phyloP scores from a whole-genome alignment of 2,888 invertebrate species.

The Macaria liturata region DNA sequence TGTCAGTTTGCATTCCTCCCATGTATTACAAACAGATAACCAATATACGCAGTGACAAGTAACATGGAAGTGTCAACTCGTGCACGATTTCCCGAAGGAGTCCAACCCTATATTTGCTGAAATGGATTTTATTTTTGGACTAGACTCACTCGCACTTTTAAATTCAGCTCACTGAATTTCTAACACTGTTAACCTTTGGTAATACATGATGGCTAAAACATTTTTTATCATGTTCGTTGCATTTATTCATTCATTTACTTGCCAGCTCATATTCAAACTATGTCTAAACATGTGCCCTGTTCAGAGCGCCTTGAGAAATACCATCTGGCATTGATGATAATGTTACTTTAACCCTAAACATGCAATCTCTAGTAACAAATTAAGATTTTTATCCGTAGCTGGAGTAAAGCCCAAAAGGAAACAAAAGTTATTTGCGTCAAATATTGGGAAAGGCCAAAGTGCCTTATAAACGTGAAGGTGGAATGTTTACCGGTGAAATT shows the following conservation, averaged over 20 bases:
- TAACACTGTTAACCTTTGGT: too few relatives aligned
- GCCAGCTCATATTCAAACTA: too few relatives aligned
- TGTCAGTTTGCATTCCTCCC: too few relatives aligned
- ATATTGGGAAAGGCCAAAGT: conserved; percentile 24
- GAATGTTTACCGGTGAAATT: conserved; percentile 28
- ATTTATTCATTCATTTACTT: too few relatives aligned
- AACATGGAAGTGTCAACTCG: conserved; percentile 14
- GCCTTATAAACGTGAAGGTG: conserved; percentile 26
- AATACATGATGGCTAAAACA: too few relatives aligned
- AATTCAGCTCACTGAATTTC: too few relatives aligned
- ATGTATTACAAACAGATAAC: too few relatives aligned
- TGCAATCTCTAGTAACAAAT: not conserved
- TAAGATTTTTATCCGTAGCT: conserved; percentile 11
- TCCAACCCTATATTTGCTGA: conserved; percentile 1
- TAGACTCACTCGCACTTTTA: not conserved
- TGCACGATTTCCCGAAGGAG: conserved; percentile 18
- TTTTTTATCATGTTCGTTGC: too few relatives aligned
- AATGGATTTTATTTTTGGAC: conserved; percentile 18
- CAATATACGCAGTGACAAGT: conserved; percentile 7
- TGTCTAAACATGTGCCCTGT: too few relatives aligned
- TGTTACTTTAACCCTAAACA: too few relatives aligned
- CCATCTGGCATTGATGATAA: too few relatives aligned
- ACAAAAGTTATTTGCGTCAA: conserved; percentile 20
- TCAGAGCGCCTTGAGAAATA: too few relatives aligned
- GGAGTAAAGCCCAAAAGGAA: conserved; percentile 6